phyloP scores from a whole-genome alignment of 1,140 invertebrate species.

The Caerostris darwini region DNA sequence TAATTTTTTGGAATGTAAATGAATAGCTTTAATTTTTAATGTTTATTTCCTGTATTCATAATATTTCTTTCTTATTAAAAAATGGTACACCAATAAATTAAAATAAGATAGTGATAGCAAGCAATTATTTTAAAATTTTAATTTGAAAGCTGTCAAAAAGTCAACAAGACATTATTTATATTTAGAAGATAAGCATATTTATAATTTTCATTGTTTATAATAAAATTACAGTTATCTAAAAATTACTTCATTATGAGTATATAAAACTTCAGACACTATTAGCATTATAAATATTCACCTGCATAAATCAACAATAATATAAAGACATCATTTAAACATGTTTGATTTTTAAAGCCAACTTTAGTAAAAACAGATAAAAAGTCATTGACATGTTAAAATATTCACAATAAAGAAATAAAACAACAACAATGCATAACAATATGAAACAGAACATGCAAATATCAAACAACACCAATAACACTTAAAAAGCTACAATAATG shows the following conservation, averaged over 20 bases:
- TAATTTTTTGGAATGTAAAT: no score
- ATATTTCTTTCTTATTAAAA: no score
- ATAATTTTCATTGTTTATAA: no score
- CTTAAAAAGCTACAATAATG: background rate
- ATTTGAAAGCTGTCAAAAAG: slow-evolving; percentile 62
- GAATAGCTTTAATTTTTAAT: no score
- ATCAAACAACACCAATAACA: background rate
- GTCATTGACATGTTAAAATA: background rate
- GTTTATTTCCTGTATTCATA: no score
- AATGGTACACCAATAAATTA: background rate
- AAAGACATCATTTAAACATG: background rate
- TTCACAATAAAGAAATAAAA: background rate
- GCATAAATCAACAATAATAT: background rate
- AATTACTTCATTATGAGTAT: no score
- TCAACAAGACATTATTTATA: slow-evolving; percentile 7
- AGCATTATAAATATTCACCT: background rate
- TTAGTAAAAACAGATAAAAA: background rate
- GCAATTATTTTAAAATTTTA: background rate
- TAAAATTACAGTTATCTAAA: no score
- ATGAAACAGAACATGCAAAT: background rate
- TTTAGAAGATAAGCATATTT: background rate
- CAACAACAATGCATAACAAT: background rate
- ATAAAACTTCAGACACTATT: no score
- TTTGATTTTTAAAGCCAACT: background rate
- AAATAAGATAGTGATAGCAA: background rate